Evolutionary conservation across 2,888 invertebrate genomes (phyloP), one percentile per base, ranked within the genome.

Genomic region (Microchrysa polita): DNA sequence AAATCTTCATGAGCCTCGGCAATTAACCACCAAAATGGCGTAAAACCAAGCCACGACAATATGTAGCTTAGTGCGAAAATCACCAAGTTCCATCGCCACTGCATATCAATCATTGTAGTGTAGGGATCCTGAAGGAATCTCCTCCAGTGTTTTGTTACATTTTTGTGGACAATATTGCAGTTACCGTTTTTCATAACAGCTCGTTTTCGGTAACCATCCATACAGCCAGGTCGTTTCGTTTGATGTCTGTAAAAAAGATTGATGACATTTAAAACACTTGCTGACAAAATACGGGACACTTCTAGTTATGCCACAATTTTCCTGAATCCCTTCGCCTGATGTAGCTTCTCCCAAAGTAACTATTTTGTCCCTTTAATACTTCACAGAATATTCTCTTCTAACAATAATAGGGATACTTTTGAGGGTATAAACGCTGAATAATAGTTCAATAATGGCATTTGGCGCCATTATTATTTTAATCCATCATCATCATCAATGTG

Each of bases 161-260:
- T 88, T 75, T 96, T 95, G 83, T 96, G 95, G 78, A 95, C 90
- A 75, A 97, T 93, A 86, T 98, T 98, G 86, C 96, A 96, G 81
- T 97, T 96, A 63, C 98, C 98, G 87, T 95, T 97, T 86, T 98
- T 98, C 82, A 95, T 90, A 71, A 98, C 92, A 0, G 97, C 94
- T 27, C 98, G 88, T 76, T 93, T 88, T 59, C 94, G 90, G 71
- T 92, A 88, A 81, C 93, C 90, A 67, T 93, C 87, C 79, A 88
- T 87, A 77, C 87, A 89, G 16, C 91, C 91, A 73, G 90, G 89
- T 78, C 92, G 88, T 81, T 48, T 12, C 48, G 12, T 12, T n/a
- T 48, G 48, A n/a, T 48, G 48, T 10, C 48, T 48, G 16, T 48
- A n/a, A n/a, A 48, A n/a, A n/a, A n/a, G n/a, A n/a, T n/a, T n/a